Conservation (phyloP, 2,888 invertebrate genomes). For the Lamproptera curius region DNA sequence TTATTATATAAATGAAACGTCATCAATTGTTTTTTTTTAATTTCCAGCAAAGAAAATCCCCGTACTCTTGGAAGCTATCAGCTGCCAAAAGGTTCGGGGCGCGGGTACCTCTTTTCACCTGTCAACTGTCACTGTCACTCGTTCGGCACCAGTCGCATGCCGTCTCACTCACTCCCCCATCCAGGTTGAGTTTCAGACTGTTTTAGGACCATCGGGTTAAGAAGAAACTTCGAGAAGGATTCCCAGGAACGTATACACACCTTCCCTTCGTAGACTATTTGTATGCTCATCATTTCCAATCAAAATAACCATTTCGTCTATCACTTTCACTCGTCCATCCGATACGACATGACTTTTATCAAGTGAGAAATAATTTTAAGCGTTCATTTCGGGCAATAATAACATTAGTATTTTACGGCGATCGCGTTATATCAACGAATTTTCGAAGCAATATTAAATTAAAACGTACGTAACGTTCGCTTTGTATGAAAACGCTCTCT, state of each 20-base stretch:
- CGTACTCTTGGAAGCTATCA: slow-evolving; percentile 47
- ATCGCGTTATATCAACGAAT: slow-evolving; percentile 48
- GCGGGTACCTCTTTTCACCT: slow-evolving; percentile 47
- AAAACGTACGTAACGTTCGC: slow-evolving; percentile 19
- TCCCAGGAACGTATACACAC: neutral
- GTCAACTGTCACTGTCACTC: slow-evolving; percentile 67
- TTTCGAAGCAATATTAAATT: slow-evolving; percentile 61
- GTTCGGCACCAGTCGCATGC: slow-evolving; percentile 49
- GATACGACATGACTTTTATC: slow-evolving; percentile 59
- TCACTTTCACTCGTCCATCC: slow-evolving; percentile 50
- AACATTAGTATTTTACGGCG: slow-evolving; percentile 6
- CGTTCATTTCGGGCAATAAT: slow-evolving; percentile 38
- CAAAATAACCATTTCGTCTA: slow-evolving; percentile 25
- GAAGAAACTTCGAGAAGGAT: slow-evolving; percentile 1
- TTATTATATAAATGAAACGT: too few species aligned
- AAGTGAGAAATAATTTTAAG: slow-evolving; percentile 24
- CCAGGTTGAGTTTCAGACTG: slow-evolving; percentile 11
- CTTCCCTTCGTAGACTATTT: too few species aligned
- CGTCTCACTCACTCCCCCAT: slow-evolving; percentile 46
- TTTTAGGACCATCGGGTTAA: neutral
- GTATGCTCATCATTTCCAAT: slow-evolving; percentile 3
- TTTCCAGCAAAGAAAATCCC: slow-evolving; percentile 48
- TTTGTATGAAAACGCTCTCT: slow-evolving; percentile 28
- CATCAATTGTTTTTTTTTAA: slow-evolving; percentile 12
- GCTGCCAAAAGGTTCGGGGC: slow-evolving; percentile 36